Conservation (phyloP, 2,797 vertebrate genomes). For the Argentina silus region DNA sequence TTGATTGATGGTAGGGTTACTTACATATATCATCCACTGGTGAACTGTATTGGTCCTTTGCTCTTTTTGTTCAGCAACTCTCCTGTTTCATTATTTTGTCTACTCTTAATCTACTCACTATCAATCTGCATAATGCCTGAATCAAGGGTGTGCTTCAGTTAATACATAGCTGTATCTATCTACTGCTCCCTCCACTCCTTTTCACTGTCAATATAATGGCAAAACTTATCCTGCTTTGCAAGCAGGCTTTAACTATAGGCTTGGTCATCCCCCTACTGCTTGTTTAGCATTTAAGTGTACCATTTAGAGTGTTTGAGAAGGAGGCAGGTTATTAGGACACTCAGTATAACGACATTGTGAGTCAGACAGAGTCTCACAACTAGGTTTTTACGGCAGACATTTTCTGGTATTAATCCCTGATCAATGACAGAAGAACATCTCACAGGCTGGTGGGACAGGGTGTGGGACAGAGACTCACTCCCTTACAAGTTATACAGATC, state of each 20-base stretch:
- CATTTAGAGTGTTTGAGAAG: not conserved
- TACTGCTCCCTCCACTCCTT: not conserved
- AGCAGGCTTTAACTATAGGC: not conserved
- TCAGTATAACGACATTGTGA: not conserved
- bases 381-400: not conserved
- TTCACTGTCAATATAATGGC: not conserved
- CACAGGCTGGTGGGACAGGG: not conserved
- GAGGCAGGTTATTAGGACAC: not conserved
- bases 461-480: not conserved
- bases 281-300: not conserved
- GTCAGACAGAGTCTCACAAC: not conserved
- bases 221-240: not conserved
- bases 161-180: not conserved
- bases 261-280: not conserved
- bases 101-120: not conserved
- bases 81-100: not conserved
- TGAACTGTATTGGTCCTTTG: not conserved
- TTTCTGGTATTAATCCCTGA: no score
- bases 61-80: not conserved
- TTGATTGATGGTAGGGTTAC: not conserved
- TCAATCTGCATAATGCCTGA: not conserved
- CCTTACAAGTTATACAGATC: not conserved
- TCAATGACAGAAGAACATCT: not conserved
- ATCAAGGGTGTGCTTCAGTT: conserved; percentile 1
- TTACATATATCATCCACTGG: conserved; percentile 1